These are phyloP conservation scores for Paragorgia papillata DNA, from an alignment of 92 coral and sea anemone species.

Conservation along the genomic window DNA sequence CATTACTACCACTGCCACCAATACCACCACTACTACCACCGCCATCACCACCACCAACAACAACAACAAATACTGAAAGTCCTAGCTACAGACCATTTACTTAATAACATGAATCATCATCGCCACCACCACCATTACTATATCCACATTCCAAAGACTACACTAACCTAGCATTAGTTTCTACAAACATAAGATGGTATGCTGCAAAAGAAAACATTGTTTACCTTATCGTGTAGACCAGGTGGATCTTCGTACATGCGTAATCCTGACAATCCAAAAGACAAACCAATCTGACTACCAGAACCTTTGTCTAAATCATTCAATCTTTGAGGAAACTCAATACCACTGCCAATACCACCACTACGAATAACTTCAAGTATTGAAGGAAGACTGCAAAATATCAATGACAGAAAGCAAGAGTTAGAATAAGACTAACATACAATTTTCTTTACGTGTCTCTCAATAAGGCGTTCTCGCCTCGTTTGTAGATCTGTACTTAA, in stretches of 20 bases:
- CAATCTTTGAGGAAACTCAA: slow-evolving; percentile 59
- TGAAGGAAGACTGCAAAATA: slow-evolving; percentile 68
- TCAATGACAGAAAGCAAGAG: background rate
- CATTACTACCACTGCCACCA: no score
- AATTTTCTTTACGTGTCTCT: no score
- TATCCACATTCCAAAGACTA: no score
- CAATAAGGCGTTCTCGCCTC: no score
- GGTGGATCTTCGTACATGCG: slow-evolving; percentile 96
- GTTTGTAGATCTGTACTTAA: no score
- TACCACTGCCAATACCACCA: slow-evolving; percentile 45
- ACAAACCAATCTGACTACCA: slow-evolving; percentile 68
- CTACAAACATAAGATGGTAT: background rate
- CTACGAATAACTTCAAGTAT: slow-evolving; percentile 78
- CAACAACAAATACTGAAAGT: no score
- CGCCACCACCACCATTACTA: no score
- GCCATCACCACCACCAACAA: no score
- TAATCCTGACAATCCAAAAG: slow-evolving; percentile 64
- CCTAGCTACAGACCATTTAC: no score
- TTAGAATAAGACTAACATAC: background rate
- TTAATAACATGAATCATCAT: no score
- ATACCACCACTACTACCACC: no score
- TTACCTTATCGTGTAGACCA: slow-evolving; percentile 96
- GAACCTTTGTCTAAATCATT: slow-evolving; percentile 48
- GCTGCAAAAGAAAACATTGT: background rate
- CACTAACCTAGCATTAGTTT: no score